Conservation (phyloP, 2,888 invertebrate species). For the Leptopterna dolabrata region DNA sequence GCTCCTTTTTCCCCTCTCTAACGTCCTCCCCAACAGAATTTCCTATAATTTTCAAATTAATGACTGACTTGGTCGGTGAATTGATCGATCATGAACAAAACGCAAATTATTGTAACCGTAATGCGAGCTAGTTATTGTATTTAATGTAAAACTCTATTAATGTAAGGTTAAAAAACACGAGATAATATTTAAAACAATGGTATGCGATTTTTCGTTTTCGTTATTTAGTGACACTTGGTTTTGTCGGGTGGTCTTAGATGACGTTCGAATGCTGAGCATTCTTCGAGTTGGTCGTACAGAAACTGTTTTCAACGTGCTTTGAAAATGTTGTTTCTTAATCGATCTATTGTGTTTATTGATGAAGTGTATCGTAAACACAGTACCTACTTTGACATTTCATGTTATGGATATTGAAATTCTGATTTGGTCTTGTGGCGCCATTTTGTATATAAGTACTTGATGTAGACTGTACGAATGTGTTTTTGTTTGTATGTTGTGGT, state of each 20-base stretch:
- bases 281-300: not conserved
- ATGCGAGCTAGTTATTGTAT: constrained; percentile 10
- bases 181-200: not conserved
- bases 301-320: not conserved
- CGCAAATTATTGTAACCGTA: not conserved
- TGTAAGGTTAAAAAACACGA: not conserved
- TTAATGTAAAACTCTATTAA: not conserved
- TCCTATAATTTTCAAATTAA: not conserved
- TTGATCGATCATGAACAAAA: not conserved
- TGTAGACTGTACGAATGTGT: too few relatives aligned
- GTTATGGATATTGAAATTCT: not conserved
- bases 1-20: not conserved
- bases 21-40: not conserved
- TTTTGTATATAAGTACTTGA: not conserved
- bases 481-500: too few relatives aligned
- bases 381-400: not conserved
- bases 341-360: not conserved
- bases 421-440: not conserved
- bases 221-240: not conserved
- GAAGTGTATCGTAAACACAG: too few relatives aligned
- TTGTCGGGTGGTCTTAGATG: not conserved
- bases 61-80: not conserved
- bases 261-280: not conserved
- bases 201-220: not conserved
- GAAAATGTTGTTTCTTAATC: not conserved